Conservation (phyloP, 2,888 invertebrate species). For the Scelioninae gen. 1 region DNA sequence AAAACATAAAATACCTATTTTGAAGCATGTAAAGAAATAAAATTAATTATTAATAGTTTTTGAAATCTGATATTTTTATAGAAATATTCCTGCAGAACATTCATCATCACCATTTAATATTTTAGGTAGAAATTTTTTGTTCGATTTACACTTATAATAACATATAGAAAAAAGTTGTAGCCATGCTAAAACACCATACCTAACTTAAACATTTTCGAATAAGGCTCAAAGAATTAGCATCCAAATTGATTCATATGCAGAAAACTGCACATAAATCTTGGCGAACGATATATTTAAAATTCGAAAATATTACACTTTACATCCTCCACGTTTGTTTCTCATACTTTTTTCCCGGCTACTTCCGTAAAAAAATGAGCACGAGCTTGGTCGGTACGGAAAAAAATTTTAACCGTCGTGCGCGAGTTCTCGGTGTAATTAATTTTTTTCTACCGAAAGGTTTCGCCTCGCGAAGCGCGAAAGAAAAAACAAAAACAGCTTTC, state of each 20-base stretch:
- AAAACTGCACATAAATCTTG: slow-evolving; percentile 19
- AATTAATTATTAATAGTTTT: no score
- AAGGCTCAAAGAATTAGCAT: slow-evolving; percentile 25
- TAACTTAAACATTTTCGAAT: slow-evolving; percentile 10
- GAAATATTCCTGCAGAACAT: no score
- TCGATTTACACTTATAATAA: neutral
- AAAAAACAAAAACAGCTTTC: neutral
- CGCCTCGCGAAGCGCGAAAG: neutral
- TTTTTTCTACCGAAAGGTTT: slow-evolving; percentile 1
- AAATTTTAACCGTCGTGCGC: slow-evolving; percentile 29
- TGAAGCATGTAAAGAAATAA: no score
- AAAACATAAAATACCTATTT: no score
- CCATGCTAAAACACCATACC: neutral
- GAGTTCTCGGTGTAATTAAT: slow-evolving; percentile 39
- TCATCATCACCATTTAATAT: neutral
- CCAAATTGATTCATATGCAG: slow-evolving; percentile 10
- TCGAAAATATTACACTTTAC: slow-evolving; percentile 37
- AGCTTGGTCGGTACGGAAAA: slow-evolving; percentile 37
- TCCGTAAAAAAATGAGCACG: slow-evolving; percentile 42
- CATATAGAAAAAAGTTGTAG: neutral
- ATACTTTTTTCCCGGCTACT: neutral
- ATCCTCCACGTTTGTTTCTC: slow-evolving; percentile 24
- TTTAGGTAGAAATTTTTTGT: neutral
- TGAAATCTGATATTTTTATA: no score
- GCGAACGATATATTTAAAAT: slow-evolving; percentile 1